These are phyloP conservation scores for Dysmachus trigonus DNA, from an alignment of 2,888 invertebrate species.

Conservation along the genomic window DNA sequence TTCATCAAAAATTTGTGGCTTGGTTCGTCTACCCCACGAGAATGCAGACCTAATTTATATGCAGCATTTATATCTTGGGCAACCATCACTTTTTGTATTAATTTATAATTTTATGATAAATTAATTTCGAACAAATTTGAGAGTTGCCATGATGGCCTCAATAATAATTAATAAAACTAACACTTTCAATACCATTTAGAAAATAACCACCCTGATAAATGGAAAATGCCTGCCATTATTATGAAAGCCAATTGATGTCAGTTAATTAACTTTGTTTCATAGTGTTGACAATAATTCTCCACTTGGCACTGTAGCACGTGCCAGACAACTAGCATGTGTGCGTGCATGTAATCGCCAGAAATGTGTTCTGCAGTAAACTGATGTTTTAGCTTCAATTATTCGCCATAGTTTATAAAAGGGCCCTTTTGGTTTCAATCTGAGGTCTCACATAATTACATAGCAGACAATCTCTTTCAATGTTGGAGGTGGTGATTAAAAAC, in stretches of 20 bases:
- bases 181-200: conserved; percentile 16
- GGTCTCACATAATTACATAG: neutral
- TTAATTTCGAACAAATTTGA: conserved; percentile 2
- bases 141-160: neutral
- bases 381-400: conserved; percentile 8
- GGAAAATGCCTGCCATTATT: conserved; percentile 8
- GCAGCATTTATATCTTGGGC: conserved; percentile 1
- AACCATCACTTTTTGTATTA: neutral
- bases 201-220: neutral
- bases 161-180: neutral
- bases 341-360: neutral
- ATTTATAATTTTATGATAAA: conserved; percentile 14
- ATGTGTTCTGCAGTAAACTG: neutral
- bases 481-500: conserved; percentile 3
- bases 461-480: neutral
- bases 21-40: neutral
- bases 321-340: neutral
- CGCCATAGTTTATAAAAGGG: neutral
- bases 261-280: conserved; percentile 30
- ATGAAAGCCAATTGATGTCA: conserved; percentile 19
- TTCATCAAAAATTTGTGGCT: neutral
- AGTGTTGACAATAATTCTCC: conserved; percentile 22
- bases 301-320: neutral
- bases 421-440: neutral
- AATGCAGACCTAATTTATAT: neutral